Base-by-base conservation (phyloP, 2,113 vertebrate genomes). In the Pygoscelis adeliae region DNA sequence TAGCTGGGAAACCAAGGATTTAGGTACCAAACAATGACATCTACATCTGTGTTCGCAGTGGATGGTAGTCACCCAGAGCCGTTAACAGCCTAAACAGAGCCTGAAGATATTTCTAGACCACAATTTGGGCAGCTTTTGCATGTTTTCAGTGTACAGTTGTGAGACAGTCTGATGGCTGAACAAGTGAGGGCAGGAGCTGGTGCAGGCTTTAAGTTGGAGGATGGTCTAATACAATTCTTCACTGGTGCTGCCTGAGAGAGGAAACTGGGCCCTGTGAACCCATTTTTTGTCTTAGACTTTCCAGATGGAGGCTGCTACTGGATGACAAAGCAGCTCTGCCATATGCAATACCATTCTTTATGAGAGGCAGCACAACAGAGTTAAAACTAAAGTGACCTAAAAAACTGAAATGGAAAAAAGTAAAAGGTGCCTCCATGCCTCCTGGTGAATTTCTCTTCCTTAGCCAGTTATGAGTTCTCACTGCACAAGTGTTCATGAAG, bases 281-380 rank as follows among this genome's bases (percentile, higher is more conserved):
- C 38, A 38, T 13, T 38, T 80, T 58, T 65, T 27, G 13, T 18
- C 74, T 63, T 58, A 47, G 20, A 63, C 14, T 90, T 15, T 59
- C 15, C 16, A 32, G 13, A 19, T 21, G 19, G 21, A 74, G 29
- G 47, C 29, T 81, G 42, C 20, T n/a, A 30, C 52, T 6, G 13
- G 29, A 20, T 47, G 29, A 23, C 20, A 81, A 65, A 63, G 42
- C 16, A 63, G 8, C 17, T 46, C 55, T 93, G 42, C 25, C 29
- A 20, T 19, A 46, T 11, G 44, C 32, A 38, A 11, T 30, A 21
- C 27, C 12, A 17, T 46, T 63, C 62, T 63, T 74, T 29, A 74
- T 0, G 2, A 40, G 38, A 65, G 25, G 12, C 36, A 76, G 69
- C 11, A 19, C 56, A 71, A 19, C 0, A 0, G 65, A 73, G 10